Percentiles rank a stretch among this genome's conserved stretches.
Conservation (phyloP, 1,140 invertebrate species). For the Littorina saxatilis region DNA sequence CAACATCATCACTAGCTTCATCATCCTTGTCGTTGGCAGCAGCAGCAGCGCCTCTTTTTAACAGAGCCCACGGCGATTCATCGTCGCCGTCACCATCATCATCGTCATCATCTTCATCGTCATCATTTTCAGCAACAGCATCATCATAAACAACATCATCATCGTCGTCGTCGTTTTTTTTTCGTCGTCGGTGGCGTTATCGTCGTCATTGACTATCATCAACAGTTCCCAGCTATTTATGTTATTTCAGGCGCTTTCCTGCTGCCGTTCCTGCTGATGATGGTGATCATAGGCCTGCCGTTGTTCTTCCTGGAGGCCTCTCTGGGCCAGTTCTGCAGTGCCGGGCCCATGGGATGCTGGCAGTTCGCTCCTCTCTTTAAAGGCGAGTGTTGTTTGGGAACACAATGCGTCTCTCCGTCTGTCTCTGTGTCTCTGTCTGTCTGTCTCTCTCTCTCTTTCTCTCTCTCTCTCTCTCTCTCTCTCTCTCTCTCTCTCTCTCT, state of each 20-base stretch:
- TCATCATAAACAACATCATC: background rate
- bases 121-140: no score
- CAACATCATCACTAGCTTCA: no score
- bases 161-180: no score
- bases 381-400: slow-evolving; percentile 79
- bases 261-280: slow-evolving; percentile 81
- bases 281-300: slow-evolving; percentile 83
- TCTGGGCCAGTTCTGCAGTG: slow-evolving; percentile 86
- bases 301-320: slow-evolving; percentile 86
- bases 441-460: background rate
- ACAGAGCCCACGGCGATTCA: background rate
- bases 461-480: background rate
- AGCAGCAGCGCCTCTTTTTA: no score
- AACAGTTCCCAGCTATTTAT: no score
- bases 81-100: background rate
- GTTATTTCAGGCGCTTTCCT: slow-evolving; percentile 82
- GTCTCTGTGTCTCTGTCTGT: no score
- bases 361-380: slow-evolving; percentile 87
- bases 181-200: no score
- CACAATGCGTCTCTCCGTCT: no score
- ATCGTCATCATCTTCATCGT: background rate
- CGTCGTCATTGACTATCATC: background rate
- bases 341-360: slow-evolving; percentile 87
- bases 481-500: no score
- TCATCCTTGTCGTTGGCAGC: background rate